A percentile compares a stretch with the other conserved stretches of the same genome.
Conservation (phyloP, 2,888 invertebrate genomes). For the Folsomia candida region DNA sequence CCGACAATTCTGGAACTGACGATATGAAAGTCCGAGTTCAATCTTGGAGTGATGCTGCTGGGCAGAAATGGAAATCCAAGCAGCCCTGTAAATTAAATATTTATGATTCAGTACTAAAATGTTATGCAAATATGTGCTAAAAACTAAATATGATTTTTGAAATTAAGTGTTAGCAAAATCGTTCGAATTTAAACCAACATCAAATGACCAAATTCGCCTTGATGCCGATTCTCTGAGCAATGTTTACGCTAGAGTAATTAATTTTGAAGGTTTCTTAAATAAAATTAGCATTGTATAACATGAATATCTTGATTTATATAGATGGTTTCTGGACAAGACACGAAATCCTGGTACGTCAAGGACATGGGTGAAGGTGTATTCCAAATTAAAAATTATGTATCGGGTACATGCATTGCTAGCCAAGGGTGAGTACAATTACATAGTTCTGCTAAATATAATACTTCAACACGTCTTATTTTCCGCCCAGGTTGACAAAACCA, state of each 20-base stretch:
- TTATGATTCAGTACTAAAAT: not conserved
- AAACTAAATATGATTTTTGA: not conserved
- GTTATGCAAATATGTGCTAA: not conserved
- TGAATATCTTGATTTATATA: not conserved
- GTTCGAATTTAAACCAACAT: constrained; percentile 28
- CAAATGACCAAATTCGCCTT: constrained; percentile 5
- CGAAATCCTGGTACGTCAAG: constrained; percentile 28
- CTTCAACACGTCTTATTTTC: not conserved
- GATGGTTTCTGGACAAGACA: constrained; percentile 16
- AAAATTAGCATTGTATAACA: not conserved
- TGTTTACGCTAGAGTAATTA: constrained; percentile 20
- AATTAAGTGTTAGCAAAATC: constrained; percentile 20
- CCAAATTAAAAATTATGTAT: constrained; percentile 26
- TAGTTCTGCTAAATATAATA: too few relatives aligned
- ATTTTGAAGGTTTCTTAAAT: too few relatives aligned
- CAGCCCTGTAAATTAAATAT: constrained; percentile 15
- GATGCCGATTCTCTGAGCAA: constrained; percentile 8
- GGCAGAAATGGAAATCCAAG: constrained; percentile 29
- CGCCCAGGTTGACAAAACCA: constrained; percentile 10
- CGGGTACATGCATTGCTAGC: constrained; percentile 22
- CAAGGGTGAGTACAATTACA: constrained; percentile 26
- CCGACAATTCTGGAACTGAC: not conserved
- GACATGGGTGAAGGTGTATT: constrained; percentile 22
- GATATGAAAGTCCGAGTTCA: constrained; percentile 4
- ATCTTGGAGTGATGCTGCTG: constrained; percentile 14